phyloP scores from a whole-genome alignment of 2,113 vertebrate species.

The Bubo blakistoni region DNA sequence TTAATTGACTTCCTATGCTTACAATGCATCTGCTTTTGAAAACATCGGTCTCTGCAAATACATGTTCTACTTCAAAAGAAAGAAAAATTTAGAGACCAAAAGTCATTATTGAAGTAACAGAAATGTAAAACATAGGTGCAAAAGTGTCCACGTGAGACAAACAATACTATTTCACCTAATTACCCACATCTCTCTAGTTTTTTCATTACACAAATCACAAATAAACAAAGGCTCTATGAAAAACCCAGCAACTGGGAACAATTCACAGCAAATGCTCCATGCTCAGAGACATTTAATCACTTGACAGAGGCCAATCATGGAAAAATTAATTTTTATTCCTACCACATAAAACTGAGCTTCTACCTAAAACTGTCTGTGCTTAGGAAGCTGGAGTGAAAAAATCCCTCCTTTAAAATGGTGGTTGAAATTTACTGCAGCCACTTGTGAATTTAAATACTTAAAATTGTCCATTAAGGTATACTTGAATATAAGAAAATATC shows the following conservation, averaged over 20 bases:
- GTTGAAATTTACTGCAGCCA: background rate
- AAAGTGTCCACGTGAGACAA: background rate
- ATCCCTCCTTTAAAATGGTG: background rate
- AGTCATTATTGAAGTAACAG: background rate
- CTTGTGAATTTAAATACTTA: background rate
- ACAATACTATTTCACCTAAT: background rate
- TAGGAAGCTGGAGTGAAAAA: background rate
- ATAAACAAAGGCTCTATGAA: background rate
- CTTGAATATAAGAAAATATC: background rate
- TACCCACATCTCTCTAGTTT: background rate
- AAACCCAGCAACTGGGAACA: background rate
- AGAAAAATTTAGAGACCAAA: background rate
- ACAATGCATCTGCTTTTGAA: background rate
- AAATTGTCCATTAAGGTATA: background rate
- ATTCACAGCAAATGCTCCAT: background rate
- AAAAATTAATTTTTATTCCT: background rate
- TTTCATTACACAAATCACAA: background rate
- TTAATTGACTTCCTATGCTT: background rate
- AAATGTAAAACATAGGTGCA: background rate
- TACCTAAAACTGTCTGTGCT: background rate
- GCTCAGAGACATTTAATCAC: background rate
- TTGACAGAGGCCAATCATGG: background rate
- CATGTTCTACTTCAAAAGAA: background rate
- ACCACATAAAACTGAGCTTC: background rate
- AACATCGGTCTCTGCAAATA: background rate